Conservation (phyloP, 2,888 invertebrate species). For the Anthoptus insignis region DNA sequence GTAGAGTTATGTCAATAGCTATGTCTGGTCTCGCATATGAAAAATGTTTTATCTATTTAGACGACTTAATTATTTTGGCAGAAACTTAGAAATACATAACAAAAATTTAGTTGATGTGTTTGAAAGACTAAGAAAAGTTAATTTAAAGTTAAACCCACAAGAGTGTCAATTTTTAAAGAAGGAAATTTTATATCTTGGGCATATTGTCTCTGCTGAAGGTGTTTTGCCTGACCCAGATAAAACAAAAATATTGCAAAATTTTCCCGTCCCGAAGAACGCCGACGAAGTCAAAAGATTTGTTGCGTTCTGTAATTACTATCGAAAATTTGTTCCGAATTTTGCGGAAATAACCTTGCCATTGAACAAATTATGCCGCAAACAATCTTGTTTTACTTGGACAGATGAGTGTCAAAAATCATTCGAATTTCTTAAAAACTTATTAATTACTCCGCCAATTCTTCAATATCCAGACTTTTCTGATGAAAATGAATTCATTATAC, state of each 20-base stretch:
- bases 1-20: slow-evolving; percentile 22
- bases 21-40: slow-evolving; percentile 27
- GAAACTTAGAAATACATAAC: slow-evolving; percentile 33
- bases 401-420: slow-evolving; percentile 44
- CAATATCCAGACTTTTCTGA: slow-evolving; percentile 45
- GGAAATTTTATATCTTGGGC: slow-evolving; percentile 40
- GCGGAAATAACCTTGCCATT: slow-evolving; percentile 40
- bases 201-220: slow-evolving; percentile 36
- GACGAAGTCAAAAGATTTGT: slow-evolving; percentile 41
- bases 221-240: slow-evolving; percentile 41
- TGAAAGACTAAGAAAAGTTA: slow-evolving; percentile 34
- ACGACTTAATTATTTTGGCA: slow-evolving; percentile 39
- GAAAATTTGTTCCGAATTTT: slow-evolving; percentile 21
- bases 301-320: slow-evolving; percentile 15
- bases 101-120: slow-evolving; percentile 41
- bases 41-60: slow-evolving; percentile 26
- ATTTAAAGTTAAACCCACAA: slow-evolving; percentile 32
- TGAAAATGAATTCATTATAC: slow-evolving; percentile 43
- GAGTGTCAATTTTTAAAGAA: slow-evolving; percentile 43
- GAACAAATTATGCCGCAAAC: slow-evolving; percentile 45
- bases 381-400: slow-evolving; percentile 40
- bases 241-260: slow-evolving; percentile 37
- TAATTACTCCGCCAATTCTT: slow-evolving; percentile 41
- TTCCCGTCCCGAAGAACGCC: slow-evolving; percentile 39
- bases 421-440: slow-evolving; percentile 38